phyloP scores from a whole-genome alignment of 2,888 invertebrate genomes.

The Poecilus cupreus region DNA sequence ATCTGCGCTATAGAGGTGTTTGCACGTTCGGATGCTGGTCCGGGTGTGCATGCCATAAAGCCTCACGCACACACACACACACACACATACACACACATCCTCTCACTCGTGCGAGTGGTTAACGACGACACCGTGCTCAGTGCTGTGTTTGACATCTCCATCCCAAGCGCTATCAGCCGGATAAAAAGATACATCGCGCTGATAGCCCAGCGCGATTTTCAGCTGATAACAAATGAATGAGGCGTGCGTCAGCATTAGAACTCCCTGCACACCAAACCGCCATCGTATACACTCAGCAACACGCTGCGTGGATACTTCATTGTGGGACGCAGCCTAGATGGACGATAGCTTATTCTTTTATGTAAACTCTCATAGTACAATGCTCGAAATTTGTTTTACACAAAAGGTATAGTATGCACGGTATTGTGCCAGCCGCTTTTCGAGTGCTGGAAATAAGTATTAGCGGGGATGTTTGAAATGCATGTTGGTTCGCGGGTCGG shows the following conservation, averaged over 20 bases:
- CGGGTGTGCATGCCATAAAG: not conserved
- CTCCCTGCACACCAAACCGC: not conserved
- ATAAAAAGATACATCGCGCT: constrained; percentile 71
- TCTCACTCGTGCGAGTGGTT: not conserved
- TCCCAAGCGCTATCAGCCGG: constrained; percentile 66
- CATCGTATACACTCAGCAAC: not conserved
- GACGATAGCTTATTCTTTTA: constrained; percentile 65
- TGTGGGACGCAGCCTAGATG: constrained; percentile 44
- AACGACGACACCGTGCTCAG: not conserved
- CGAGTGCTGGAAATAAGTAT: constrained; percentile 49
- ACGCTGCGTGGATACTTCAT: constrained; percentile 1
- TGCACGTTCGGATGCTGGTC: not conserved
- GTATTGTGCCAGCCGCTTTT: constrained; percentile 48
- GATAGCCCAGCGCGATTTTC: constrained; percentile 65
- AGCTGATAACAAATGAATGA: constrained; percentile 59
- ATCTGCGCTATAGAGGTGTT: not conserved
- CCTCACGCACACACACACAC: not conserved
- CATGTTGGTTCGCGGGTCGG: not conserved
- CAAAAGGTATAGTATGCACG: constrained; percentile 63
- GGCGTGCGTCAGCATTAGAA: constrained; percentile 42
- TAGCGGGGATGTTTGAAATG: constrained; percentile 25
- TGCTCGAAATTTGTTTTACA: constrained; percentile 67
- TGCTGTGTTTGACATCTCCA: constrained; percentile 71
- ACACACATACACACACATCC: not conserved
- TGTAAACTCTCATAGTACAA: constrained; percentile 66